These are phyloP conservation scores for Plebejus anna DNA, from an alignment of 2,888 invertebrate species.

Conservation along the genomic window DNA sequence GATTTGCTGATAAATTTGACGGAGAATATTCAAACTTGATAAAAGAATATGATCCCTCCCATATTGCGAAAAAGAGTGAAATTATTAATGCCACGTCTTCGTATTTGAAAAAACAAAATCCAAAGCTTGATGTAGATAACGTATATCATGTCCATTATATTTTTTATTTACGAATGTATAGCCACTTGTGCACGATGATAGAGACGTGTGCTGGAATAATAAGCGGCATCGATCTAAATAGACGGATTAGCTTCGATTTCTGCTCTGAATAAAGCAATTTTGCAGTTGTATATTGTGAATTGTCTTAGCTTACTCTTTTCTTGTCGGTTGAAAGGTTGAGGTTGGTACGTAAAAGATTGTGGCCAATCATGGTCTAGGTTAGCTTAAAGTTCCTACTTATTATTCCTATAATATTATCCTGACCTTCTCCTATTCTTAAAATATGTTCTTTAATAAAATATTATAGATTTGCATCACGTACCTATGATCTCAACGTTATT, in stretches of 20 bases:
- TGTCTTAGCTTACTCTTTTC: neutral
- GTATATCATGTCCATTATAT: constrained; percentile 44
- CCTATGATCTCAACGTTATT: no score
- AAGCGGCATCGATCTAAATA: constrained; percentile 64
- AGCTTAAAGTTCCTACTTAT: no score
- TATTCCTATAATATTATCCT: no score
- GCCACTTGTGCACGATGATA: constrained; percentile 52
- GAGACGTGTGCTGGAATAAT: constrained; percentile 61
- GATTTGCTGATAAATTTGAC: constrained; percentile 58
- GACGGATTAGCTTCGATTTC: constrained; percentile 69
- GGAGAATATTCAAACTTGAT: constrained; percentile 47
- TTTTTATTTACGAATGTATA: constrained; percentile 56
- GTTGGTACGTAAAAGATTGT: no score
- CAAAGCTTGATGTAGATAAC: neutral
- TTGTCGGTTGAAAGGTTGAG: no score
- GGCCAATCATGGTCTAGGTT: no score
- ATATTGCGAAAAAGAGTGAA: neutral
- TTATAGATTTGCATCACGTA: no score
- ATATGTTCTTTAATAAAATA: no score
- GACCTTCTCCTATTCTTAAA: no score
- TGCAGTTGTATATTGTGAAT: neutral
- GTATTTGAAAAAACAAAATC: neutral
- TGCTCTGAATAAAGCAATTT: constrained; percentile 43
- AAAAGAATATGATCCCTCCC: neutral
- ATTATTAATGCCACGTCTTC: neutral